Conservation (phyloP, 2,888 invertebrate species). For the Eucera pruinosa region DNA sequence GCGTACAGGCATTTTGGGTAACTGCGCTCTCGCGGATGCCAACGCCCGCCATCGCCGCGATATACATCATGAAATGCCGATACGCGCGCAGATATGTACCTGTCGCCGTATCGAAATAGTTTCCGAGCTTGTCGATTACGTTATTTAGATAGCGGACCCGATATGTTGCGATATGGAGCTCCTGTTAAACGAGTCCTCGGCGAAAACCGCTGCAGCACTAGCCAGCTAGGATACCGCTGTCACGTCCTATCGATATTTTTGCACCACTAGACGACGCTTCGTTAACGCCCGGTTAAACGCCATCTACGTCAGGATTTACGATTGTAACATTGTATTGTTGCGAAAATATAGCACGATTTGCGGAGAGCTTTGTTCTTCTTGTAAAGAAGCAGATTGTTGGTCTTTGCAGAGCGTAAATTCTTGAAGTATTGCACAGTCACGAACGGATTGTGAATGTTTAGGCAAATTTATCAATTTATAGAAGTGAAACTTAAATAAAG, state of each 20-base stretch:
- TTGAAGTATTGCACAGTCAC: no score
- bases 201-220: conserved; percentile 24
- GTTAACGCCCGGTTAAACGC: conserved; percentile 59
- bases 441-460: no score
- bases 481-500: no score
- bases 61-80: conserved; percentile 65
- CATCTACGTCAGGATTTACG: conserved; percentile 55
- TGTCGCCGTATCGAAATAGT: conserved; percentile 68
- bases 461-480: no score
- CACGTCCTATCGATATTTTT: conserved; percentile 60
- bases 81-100: conserved; percentile 58
- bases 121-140: conserved; percentile 67
- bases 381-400: no score
- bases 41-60: conserved; percentile 25
- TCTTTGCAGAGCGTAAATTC: no score
- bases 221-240: conserved; percentile 7
- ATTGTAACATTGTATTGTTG: not conserved
- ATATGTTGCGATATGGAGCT: conserved; percentile 44
- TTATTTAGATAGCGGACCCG: conserved; percentile 66
- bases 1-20: conserved; percentile 74
- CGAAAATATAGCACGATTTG: no score
- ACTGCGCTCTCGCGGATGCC: conserved; percentile 52
- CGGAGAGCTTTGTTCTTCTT: no score
- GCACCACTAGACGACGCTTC: conserved; percentile 51
- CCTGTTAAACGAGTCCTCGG: conserved; percentile 50